These are phyloP conservation scores for Drosophila insularis DNA, from an alignment of 1,140 invertebrate genomes.

Conservation along the genomic window DNA sequence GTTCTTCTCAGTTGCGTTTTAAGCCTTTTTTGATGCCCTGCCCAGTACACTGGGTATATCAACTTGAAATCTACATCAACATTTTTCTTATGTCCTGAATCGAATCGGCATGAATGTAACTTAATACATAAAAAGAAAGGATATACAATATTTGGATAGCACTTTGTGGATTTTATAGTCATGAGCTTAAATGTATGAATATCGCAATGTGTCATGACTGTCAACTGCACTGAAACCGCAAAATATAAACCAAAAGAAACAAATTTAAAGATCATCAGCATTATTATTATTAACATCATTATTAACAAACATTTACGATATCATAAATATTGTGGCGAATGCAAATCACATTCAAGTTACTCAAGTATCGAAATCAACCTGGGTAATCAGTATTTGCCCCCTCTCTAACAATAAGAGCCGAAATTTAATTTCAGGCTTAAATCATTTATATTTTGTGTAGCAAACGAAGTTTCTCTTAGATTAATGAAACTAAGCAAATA, in stretches of 20 bases:
- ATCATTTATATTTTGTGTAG: too few species aligned
- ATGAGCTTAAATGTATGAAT: not conserved
- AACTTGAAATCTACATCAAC: too few species aligned
- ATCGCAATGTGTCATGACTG: not conserved
- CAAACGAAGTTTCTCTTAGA: too few species aligned
- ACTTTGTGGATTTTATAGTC: not conserved
- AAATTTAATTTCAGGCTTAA: too few species aligned
- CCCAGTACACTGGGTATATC: constrained; percentile 12
- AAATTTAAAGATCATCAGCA: not conserved
- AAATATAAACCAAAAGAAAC: not conserved
- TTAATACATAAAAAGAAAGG: not conserved
- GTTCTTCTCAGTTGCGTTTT: constrained; percentile 28
- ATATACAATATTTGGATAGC: not conserved
- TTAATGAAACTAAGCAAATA: too few species aligned
- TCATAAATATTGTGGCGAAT: too few species aligned
- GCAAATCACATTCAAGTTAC: too few species aligned
- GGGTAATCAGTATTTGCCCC: too few species aligned
- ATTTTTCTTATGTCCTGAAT: too few species aligned
- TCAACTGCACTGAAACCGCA: constrained; percentile 4
- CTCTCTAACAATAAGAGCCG: too few species aligned
- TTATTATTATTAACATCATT: not conserved
- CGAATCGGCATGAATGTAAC: too few species aligned
- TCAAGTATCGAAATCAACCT: too few species aligned
- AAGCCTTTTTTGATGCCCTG: constrained; percentile 35
- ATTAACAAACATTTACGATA: not conserved